Evolutionary conservation across 2,888 invertebrate genomes (phyloP), one percentile per base, ranked within the genome.

Genomic region (Hirtodrosophila confusa): DNA sequence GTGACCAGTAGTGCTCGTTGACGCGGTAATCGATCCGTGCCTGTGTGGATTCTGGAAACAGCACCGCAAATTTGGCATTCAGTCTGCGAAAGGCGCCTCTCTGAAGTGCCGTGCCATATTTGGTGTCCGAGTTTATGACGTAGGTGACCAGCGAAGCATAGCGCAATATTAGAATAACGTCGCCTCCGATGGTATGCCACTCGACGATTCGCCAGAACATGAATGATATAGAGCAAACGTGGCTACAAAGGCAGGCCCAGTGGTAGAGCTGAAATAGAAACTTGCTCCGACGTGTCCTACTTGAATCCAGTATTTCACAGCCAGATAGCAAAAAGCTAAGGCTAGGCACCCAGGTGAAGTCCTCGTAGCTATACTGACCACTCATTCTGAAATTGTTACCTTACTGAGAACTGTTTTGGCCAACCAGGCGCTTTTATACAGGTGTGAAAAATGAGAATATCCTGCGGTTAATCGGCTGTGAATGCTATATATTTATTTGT

Each of bases 111-210:
- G 75, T 75, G 4, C 43, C 79, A 7, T 67, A 75, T 10, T 78
- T 83, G 2, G 63, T 75, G 9, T 71, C 71, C n/a, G 75, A 78
- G 29, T 68, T 79, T 3, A 75, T 56, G 9, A 58, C 44, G 33
- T 61, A 78, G 11, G 47, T 61, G 5, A 71, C 48, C 41, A 75
- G 31, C 3, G 64, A 65, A 2, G 24, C 41, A 17, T 75, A 68
- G 3, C 75, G 75, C 43, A 68, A 60, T 2, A 71, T 54, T 7
- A 58, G 35, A 7, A 41, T 4, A 0, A 66, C 4, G 23, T 50
- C 37, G 8, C 7, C 27, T 0, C 53, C 43, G 6, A 71, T 67
- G 1, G 60, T 62, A 0, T 47, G 58, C 40, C 54, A 41, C 12
- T 78, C 79, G 1, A 63, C 23, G 0, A 78, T 51, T 0, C 55